A percentile compares a stretch with the other conserved stretches of the same genome.
phyloP scores from a whole-genome alignment of 2,888 invertebrate genomes.

The Hemicrepidius hirtus region DNA sequence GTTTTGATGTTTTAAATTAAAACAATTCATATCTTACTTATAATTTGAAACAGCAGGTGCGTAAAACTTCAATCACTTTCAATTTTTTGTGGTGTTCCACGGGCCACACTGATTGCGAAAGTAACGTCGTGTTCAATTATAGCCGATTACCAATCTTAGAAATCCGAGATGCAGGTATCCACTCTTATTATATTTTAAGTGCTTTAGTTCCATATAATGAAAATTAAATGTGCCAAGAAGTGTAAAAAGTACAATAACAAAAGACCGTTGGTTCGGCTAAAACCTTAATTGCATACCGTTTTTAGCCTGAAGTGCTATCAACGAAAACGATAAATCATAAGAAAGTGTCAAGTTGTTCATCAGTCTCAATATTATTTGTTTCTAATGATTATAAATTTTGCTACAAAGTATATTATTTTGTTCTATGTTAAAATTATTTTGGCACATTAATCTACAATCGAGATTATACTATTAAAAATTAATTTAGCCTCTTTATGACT shows the following conservation, averaged over 20 bases:
- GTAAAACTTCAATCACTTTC: too few species aligned
- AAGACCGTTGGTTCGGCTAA: slow-evolving; percentile 43
- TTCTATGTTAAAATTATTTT: slow-evolving; percentile 15
- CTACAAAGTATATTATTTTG: slow-evolving; percentile 34
- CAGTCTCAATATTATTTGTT: slow-evolving; percentile 64
- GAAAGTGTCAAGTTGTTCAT: slow-evolving; percentile 64
- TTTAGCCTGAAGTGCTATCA: slow-evolving; percentile 58
- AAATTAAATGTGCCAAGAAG: slow-evolving; percentile 22
- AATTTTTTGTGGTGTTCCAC: too few species aligned
- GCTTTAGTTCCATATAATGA: slow-evolving; percentile 12
- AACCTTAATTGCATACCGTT: slow-evolving; percentile 56
- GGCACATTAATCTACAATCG: neutral
- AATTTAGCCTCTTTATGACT: too few species aligned
- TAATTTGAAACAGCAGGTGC: too few species aligned
- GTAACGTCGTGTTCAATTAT: slow-evolving; percentile 3
- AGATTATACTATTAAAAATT: too few species aligned
- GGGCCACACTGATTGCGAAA: neutral
- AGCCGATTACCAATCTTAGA: neutral
- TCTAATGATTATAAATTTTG: slow-evolving; percentile 64
- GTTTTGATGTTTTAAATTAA: too few species aligned
- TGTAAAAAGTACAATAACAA: slow-evolving; percentile 29
- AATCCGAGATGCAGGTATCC: neutral
- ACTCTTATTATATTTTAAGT: slow-evolving; percentile 18
- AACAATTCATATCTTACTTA: too few species aligned
- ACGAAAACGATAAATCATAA: slow-evolving; percentile 63